Evolutionary conservation across 1,140 invertebrate genomes (phyloP).

Genomic region (Drosophila burlai): DNA sequence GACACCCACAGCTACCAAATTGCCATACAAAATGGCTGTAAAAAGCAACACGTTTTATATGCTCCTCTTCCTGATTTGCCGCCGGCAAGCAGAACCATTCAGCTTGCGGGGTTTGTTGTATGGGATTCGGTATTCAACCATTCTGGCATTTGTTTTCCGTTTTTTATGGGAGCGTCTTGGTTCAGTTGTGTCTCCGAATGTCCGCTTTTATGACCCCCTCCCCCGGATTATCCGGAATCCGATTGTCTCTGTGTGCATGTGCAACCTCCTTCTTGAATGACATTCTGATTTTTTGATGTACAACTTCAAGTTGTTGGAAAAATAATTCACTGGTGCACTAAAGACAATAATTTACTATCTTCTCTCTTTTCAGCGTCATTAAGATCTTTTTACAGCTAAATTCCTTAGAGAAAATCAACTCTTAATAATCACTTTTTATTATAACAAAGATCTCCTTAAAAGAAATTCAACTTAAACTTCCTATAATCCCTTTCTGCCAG

Average conservation of each 20-base stretch:
- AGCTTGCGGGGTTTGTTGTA: background rate
- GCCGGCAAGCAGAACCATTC: constrained; percentile 1
- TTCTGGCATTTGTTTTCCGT: constrained; percentile 10
- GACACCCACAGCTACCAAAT: constrained; percentile 44
- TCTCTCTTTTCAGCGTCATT: background rate
- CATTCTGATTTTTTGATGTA: constrained; percentile 56
- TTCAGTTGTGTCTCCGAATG: constrained; percentile 47
- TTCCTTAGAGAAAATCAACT: background rate
- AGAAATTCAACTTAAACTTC: background rate
- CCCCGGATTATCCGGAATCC: constrained; percentile 22
- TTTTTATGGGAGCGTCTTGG: constrained; percentile 35
- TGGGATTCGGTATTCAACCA: constrained; percentile 2
- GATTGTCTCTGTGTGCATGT: constrained; percentile 37
- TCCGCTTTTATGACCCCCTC: constrained; percentile 46
- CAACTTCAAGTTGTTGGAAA: constrained; percentile 23
- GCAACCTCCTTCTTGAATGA: constrained; percentile 11
- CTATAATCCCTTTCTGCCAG: background rate
- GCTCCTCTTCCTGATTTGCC: constrained; percentile 27
- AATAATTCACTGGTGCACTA: constrained; percentile 11
- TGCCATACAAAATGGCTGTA: constrained; percentile 66
- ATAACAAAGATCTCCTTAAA: background rate
- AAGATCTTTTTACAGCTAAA: background rate
- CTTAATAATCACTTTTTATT: background rate
- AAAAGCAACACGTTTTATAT: constrained; percentile 56
- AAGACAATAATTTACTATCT: background rate